Percentiles rank a stretch among this genome's conserved stretches.
These are phyloP conservation scores for Apamea crenata DNA, from an alignment of 2,888 invertebrate species.

Conservation along the genomic window DNA sequence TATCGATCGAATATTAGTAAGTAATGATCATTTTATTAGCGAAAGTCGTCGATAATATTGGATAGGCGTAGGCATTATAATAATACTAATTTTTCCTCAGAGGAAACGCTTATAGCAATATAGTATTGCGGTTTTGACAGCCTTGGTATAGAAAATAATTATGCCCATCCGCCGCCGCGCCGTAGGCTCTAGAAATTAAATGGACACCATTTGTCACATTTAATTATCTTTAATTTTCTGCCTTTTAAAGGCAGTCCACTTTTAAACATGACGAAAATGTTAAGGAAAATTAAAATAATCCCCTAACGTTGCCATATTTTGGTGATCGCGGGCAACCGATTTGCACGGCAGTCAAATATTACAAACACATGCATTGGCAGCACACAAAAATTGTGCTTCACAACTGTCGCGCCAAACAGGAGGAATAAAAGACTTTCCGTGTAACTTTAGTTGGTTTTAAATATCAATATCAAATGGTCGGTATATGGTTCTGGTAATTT, in stretches of 20 bases:
- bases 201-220: background rate
- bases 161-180: too few species aligned
- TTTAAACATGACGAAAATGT: background rate
- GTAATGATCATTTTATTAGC: background rate
- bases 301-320: background rate
- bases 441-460: conserved; percentile 4
- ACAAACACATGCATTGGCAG: background rate
- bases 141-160: background rate
- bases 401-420: background rate
- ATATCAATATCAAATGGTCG: background rate
- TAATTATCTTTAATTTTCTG: background rate
- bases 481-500: background rate
- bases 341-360: background rate
- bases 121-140: background rate
- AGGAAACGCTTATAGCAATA: background rate
- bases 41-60: background rate
- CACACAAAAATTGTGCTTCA: background rate
- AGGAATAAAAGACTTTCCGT: too few species aligned
- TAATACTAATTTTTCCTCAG: background rate
- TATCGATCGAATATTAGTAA: background rate
- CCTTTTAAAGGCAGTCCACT: background rate
- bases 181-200: background rate
- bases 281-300: background rate
- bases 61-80: background rate
- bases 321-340: too few species aligned